Base-by-base conservation (phyloP, 2,888 invertebrate genomes). In the Zelleria hepariella region DNA sequence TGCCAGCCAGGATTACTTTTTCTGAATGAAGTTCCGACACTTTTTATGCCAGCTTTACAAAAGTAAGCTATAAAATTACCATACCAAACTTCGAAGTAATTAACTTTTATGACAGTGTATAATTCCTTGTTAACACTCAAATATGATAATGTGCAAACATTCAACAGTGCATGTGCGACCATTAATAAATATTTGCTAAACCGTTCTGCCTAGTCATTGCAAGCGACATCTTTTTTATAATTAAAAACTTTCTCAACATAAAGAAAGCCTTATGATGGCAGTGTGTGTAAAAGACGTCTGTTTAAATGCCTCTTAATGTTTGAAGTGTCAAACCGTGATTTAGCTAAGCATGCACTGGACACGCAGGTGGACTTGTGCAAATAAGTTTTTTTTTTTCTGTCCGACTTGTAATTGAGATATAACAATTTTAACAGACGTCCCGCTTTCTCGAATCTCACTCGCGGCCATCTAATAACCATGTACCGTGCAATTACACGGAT, bases 361-460 rank as follows among this genome's bases (percentile, higher is more conserved):
- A 26, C 24, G 54, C 25, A n/a, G 23, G 54, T 26, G 15, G 54
- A 18, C n/a, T 15, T 23, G 18, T 25, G 54, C 24, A 7, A 25
- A 54, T 26, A 54, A 23, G 5, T 25, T 25, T 54, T 54, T 54
- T 54, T 18, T 53, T 54, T 54, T 54, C 26, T 53, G n/a, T 18
- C 2, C 32, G 15, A 15, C 54, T 10, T 54, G 54, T 26, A 54
- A 54, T 54, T 54, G 54, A 54, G 54, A 25, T 54, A 26, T 54
- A 25, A 26, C 26, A 54, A 21, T 51, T 51, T 42, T 42, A 51
- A 54, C 24, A 26, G 26, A 26, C 26, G 26, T 26, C 26, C 54
- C 54, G 54, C 54, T 54, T 25, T 54, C 54, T 54, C 54, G 54
- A 54, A 23, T 24, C 54, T 26, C 32, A 42, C 32, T 42, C 15